These are phyloP conservation scores for Copidosoma floridanum DNA, from an alignment of 1,140 invertebrate species.

Conservation along the genomic window DNA sequence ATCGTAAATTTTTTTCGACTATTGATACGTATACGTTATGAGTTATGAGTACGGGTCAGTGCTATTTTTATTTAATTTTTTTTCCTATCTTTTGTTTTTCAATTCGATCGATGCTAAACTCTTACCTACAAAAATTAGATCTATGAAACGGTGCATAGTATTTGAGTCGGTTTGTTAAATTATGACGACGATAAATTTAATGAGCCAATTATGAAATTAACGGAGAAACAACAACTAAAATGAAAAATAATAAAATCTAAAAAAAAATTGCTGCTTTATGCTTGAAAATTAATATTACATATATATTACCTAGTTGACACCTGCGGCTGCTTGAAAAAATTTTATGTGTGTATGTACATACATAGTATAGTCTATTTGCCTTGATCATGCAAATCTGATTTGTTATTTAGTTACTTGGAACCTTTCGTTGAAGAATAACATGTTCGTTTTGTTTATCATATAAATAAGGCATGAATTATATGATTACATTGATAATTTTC, in stretches of 20 bases:
- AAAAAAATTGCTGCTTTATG: constrained; percentile 8
- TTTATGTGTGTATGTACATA: constrained; percentile 19
- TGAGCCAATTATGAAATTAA: no score
- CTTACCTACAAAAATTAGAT: no score
- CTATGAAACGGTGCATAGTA: no score
- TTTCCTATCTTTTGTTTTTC: neutral
- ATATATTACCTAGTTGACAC: constrained; percentile 18
- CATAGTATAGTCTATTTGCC: constrained; percentile 10
- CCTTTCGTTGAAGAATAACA: constrained; percentile 2
- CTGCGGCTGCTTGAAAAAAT: constrained; percentile 22
- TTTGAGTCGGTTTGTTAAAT: no score
- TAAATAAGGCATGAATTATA: constrained; percentile 16
- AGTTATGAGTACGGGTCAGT: no score
- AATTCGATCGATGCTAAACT: neutral
- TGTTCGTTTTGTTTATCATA: constrained; percentile 9
- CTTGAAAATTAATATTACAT: constrained; percentile 7
- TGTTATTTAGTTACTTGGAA: constrained; percentile 6
- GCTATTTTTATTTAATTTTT: neutral
- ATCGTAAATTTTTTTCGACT: constrained; percentile 11
- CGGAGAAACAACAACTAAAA: no score
- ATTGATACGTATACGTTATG: neutral
- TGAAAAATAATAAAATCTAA: neutral
- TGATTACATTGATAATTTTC: neutral
- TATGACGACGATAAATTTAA: no score
- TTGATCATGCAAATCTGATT: constrained; percentile 22